These are phyloP conservation scores for Tromatobia lineatoria DNA, from an alignment of 2,888 invertebrate genomes.

Conservation along the genomic window DNA sequence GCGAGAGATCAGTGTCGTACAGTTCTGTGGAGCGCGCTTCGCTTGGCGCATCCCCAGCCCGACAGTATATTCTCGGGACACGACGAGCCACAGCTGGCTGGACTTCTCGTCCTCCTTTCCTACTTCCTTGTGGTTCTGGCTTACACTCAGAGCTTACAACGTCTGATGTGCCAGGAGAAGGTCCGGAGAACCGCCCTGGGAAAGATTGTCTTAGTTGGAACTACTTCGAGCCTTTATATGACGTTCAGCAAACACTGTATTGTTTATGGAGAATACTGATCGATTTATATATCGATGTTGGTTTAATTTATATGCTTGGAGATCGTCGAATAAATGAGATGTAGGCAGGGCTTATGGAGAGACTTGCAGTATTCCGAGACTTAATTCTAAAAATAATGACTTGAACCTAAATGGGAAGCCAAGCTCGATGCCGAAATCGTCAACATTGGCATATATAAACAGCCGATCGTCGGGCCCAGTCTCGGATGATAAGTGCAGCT, in stretches of 20 bases:
- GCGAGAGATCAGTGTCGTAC: conserved; percentile 52
- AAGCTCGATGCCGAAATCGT: too few species aligned
- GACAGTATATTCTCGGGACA: neutral
- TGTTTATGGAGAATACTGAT: neutral
- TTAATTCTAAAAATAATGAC: too few species aligned
- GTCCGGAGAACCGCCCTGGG: neutral
- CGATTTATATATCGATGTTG: neutral
- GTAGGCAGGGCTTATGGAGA: too few species aligned
- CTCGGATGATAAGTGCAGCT: too few species aligned
- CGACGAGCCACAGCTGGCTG: conserved; percentile 31
- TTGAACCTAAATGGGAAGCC: too few species aligned
- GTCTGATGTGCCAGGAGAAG: conserved; percentile 17
- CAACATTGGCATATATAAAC: too few species aligned
- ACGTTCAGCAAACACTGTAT: neutral
- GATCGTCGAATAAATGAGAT: too few species aligned
- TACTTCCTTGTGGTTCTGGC: conserved; percentile 32
- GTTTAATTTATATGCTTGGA: too few species aligned
- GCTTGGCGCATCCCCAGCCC: conserved; percentile 45
- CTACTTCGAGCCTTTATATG: neutral
- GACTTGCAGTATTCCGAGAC: too few species aligned
- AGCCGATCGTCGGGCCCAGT: too few species aligned
- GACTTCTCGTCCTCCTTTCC: conserved; percentile 16
- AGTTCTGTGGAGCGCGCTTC: conserved; percentile 25
- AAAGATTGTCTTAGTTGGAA: neutral
- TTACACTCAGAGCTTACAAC: conserved; percentile 39